A percentile compares a stretch with the other conserved stretches of the same genome.
Conservation (phyloP, 2,113 vertebrate genomes). For the Plecotus auritus region DNA sequence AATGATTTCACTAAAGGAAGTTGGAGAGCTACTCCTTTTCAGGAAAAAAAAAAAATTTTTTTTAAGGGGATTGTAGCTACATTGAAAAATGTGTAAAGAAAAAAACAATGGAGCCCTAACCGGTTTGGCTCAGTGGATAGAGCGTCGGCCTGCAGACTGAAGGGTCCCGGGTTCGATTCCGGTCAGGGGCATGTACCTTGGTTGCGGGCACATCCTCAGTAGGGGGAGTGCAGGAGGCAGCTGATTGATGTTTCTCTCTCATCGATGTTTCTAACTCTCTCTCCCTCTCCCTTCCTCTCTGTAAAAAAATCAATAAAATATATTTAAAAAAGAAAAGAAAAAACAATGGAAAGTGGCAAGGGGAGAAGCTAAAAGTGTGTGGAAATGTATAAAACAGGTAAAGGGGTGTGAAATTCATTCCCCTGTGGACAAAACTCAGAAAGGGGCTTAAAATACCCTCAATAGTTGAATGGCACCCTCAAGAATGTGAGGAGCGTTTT, state of each 20-base stretch:
- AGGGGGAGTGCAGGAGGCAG: no score
- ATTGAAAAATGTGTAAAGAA: background rate
- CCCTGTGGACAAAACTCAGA: background rate
- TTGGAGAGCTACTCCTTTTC: background rate
- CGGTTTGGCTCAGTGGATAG: no score
- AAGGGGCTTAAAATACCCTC: background rate
- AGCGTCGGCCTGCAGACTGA: no score
- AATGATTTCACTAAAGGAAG: background rate
- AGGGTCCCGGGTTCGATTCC: no score
- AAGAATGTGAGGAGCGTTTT: background rate
- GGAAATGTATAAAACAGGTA: background rate
- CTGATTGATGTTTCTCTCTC: no score
- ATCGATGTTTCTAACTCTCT: no score
- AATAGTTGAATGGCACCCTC: background rate
- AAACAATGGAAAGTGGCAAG: background rate
- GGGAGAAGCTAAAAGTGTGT: background rate
- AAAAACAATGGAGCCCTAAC: no score
- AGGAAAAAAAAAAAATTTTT: background rate
- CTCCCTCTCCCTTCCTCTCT: no score
- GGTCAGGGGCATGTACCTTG: no score
- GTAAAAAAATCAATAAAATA: no score
- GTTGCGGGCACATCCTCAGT: no score
- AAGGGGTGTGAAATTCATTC: background rate
- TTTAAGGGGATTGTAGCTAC: background rate
- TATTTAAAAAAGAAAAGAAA: no score